phyloP scores from a whole-genome alignment of 2,888 invertebrate genomes.

The Ferdinandea cuprea region DNA sequence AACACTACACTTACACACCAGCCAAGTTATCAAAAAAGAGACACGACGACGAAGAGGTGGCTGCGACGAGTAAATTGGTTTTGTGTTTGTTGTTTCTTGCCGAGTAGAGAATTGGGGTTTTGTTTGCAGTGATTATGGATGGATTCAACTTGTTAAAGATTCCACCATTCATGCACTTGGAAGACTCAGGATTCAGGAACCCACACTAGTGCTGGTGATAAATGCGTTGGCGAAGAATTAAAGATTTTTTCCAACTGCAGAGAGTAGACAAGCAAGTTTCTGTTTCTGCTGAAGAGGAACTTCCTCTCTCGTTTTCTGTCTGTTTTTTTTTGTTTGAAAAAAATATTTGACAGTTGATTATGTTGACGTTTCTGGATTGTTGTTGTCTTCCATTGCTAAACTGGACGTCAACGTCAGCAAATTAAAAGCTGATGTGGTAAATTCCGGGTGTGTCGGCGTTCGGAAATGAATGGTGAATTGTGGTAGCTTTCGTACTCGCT shows the following conservation, averaged over 20 bases:
- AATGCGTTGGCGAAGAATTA: conserved; percentile 40
- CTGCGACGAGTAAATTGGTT: not conserved
- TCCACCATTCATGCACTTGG: conserved; percentile 1
- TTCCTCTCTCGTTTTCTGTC: conserved; percentile 42
- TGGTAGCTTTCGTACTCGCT: not conserved
- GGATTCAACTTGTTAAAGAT: not conserved
- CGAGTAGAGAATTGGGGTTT: not conserved
- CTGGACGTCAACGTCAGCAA: conserved; percentile 69
- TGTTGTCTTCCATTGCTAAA: conserved; percentile 44
- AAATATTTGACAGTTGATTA: conserved; percentile 58
- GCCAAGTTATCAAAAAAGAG: conserved; percentile 52
- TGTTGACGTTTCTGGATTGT: conserved; percentile 67
- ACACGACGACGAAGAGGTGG: conserved; percentile 6
- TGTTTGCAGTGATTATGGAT: not conserved
- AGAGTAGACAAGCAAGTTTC: conserved; percentile 46
- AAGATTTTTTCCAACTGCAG: conserved; percentile 11
- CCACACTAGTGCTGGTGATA: conserved; percentile 8
- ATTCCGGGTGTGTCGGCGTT: conserved; percentile 27
- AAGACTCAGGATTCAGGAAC: conserved; percentile 57
- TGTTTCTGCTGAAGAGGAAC: conserved; percentile 40
- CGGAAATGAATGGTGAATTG: conserved; percentile 24
- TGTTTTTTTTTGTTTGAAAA: conserved; percentile 38
- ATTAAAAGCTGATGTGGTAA: conserved; percentile 62
- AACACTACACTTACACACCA: conserved; percentile 13
- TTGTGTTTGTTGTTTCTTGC: conserved; percentile 6